Conservation (phyloP, 2,113 vertebrate genomes). For the Cnemophilus loriae region DNA sequence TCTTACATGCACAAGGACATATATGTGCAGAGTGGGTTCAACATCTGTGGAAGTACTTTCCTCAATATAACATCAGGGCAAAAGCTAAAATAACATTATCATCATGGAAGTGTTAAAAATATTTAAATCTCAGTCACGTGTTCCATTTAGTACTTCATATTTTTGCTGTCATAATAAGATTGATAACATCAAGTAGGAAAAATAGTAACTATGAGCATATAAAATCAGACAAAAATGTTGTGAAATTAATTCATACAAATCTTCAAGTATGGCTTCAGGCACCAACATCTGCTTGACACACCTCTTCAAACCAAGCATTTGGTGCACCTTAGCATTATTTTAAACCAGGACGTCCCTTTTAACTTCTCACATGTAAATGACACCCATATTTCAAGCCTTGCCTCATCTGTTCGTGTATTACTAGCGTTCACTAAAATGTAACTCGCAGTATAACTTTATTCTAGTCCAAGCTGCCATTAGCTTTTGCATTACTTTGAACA, state of each 20-base stretch:
- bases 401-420: background rate
- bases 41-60: background rate
- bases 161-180: background rate
- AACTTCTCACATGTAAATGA: background rate
- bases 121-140: background rate
- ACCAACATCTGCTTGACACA: background rate
- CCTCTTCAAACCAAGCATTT: background rate
- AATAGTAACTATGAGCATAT: background rate
- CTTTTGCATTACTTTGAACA: background rate
- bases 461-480: background rate
- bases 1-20: rapidly evolving
- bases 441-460: background rate
- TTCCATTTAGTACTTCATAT: background rate
- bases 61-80: background rate
- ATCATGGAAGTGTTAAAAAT: background rate
- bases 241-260: background rate
- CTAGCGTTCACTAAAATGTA: background rate
- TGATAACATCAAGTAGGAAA: background rate
- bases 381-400: background rate
- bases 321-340: background rate
- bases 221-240: background rate
- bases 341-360: background rate
- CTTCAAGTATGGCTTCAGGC: background rate
- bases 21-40: rapidly evolving
- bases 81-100: background rate